Percentiles rank a stretch among this genome's conserved stretches.
phyloP scores from a whole-genome alignment of 2,888 invertebrate genomes.

The Trachelus tabidus region DNA sequence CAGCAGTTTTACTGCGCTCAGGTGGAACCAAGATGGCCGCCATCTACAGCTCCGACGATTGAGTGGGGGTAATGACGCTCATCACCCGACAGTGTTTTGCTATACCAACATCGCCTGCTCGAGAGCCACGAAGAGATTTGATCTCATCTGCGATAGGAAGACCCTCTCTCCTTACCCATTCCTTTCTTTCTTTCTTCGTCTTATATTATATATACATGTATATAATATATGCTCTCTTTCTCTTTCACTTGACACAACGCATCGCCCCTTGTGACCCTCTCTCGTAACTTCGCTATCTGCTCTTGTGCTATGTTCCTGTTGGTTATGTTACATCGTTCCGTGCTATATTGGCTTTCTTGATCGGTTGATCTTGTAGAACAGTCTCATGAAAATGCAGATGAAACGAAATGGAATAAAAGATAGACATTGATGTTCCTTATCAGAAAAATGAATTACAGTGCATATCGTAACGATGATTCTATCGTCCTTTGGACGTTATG shows the following conservation, averaged over 20 bases:
- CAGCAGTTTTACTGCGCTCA: slow-evolving; percentile 40
- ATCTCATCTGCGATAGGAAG: slow-evolving; percentile 59
- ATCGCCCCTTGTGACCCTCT: background rate
- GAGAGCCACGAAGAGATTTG: slow-evolving; percentile 46
- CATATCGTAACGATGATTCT: background rate
- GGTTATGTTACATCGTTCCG: background rate
- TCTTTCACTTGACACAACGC: background rate
- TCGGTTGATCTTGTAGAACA: background rate
- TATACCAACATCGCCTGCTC: slow-evolving; percentile 59
- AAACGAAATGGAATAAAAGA: background rate
- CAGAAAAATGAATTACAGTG: background rate
- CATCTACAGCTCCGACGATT: slow-evolving; percentile 47
- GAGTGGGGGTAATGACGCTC: slow-evolving; percentile 65
- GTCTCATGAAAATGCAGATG: background rate
- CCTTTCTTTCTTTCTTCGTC: slow-evolving; percentile 20
- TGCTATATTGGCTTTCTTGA: background rate
- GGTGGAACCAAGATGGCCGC: slow-evolving; percentile 63
- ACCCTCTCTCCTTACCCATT: slow-evolving; percentile 44
- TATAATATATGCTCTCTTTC: background rate
- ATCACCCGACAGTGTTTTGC: slow-evolving; percentile 65
- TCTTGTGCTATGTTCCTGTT: background rate
- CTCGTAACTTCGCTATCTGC: background rate
- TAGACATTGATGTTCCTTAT: background rate
- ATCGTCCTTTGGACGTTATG: background rate
- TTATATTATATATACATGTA: background rate